Percentiles rank a stretch among this genome's conserved stretches.
Evolutionary conservation across 2,113 vertebrate species (phyloP).

Genomic region (cattle (Bos taurus)): DNA sequence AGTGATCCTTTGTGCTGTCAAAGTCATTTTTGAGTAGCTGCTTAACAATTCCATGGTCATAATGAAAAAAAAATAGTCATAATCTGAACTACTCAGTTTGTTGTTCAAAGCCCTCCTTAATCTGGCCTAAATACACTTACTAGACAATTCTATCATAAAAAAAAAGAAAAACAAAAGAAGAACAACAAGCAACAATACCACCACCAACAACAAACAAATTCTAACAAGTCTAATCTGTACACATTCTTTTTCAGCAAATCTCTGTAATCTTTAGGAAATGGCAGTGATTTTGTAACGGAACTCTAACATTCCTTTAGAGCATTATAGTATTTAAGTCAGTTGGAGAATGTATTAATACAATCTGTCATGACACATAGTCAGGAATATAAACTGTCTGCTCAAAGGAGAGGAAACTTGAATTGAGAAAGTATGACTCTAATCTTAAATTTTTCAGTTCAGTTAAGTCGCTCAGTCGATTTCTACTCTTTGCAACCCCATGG

Average conservation of each 20-base stretch:
- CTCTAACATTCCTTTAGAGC: not conserved
- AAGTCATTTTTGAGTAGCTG: not conserved
- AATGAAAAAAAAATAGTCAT: not conserved
- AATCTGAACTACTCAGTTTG: not conserved
- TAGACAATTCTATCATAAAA: not conserved
- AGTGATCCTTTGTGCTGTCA: not conserved
- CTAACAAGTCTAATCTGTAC: not conserved
- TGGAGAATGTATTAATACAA: not conserved
- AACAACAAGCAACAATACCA: not conserved
- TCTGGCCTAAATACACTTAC: not conserved
- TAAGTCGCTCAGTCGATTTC: accelerated
- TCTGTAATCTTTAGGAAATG: not conserved
- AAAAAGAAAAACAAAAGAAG: not conserved
- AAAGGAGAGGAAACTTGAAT: not conserved
- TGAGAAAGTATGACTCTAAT: slow-evolving; percentile 24
- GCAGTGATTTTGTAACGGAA: not conserved
- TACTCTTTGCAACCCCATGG: not conserved
- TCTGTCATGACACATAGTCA: not conserved
- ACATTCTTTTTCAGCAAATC: not conserved
- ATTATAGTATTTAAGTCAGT: not conserved
- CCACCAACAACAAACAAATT: not conserved
- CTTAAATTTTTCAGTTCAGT: not conserved
- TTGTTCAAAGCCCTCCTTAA: not conserved
- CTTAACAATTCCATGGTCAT: not conserved
- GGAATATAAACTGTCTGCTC: not conserved